phyloP scores from a whole-genome alignment of 2,888 invertebrate genomes.

The Alloscopus bannaensis region DNA sequence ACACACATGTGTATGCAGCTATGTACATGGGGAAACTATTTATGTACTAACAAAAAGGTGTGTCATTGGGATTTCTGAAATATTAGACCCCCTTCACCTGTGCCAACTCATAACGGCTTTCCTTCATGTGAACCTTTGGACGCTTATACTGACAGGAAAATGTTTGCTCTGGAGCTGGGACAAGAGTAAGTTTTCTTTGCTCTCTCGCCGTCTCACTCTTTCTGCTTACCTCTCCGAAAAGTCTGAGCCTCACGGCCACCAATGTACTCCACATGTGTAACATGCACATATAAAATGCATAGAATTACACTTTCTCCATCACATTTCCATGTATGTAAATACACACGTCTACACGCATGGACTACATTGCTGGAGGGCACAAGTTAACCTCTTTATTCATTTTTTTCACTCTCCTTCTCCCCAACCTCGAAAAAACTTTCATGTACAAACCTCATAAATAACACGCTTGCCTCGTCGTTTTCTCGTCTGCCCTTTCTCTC shows the following conservation, averaged over 20 bases:
- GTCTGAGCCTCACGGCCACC: neutral
- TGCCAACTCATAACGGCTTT: constrained; percentile 95
- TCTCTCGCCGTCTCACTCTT: constrained; percentile 18
- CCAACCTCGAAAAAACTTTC: constrained; percentile 22
- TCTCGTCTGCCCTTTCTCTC: neutral
- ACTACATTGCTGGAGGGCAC: neutral
- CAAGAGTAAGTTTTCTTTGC: constrained; percentile 66
- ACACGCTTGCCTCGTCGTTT: constrained; percentile 9
- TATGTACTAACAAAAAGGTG: constrained; percentile 47
- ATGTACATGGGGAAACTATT: too few relatives aligned
- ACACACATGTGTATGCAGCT: too few relatives aligned
- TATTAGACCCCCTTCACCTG: constrained; percentile 90
- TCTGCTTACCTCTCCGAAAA: constrained; percentile 7
- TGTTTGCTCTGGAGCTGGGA: constrained; percentile 72
- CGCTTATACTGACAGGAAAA: constrained; percentile 72
- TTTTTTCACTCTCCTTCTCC: constrained; percentile 7
- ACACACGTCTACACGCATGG: too few relatives aligned
- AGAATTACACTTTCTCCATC: neutral
- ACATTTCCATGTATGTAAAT: constrained; percentile 5
- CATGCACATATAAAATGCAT: constrained; percentile 13
- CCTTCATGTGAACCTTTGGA: constrained; percentile 77
- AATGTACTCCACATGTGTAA: neutral
- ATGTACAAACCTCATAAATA: constrained; percentile 48
- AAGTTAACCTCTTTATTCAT: constrained; percentile 35
- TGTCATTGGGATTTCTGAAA: constrained; percentile 64